Evolutionary conservation across 2,888 invertebrate species (phyloP).

Genomic region (Tipula helvola): DNA sequence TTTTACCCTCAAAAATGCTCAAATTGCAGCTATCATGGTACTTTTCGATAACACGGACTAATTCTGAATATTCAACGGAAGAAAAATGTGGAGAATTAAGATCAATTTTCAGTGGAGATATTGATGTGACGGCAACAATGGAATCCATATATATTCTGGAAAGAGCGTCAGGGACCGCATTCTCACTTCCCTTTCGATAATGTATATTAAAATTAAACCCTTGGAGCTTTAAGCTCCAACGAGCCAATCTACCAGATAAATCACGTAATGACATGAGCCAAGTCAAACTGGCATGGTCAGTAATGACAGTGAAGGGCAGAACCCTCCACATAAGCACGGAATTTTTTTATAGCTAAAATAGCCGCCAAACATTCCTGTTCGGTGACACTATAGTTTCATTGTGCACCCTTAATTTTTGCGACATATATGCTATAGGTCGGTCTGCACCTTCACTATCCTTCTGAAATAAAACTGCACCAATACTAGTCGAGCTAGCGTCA

Average conservation of each 20-base stretch:
- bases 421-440: not conserved
- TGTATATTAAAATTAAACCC: not conserved
- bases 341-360: not conserved
- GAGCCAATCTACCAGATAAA: not conserved
- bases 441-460: not conserved
- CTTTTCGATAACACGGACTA: not conserved
- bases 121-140: not conserved
- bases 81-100: not conserved
- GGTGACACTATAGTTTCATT: not conserved
- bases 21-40: too few relatives aligned
- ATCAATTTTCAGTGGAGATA: not conserved
- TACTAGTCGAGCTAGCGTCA: not conserved
- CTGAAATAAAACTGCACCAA: not conserved
- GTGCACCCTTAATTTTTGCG: not conserved
- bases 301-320: not conserved
- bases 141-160: not conserved
- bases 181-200: not conserved
- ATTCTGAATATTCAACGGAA: not conserved
- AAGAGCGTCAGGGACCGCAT: not conserved
- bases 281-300: not conserved
- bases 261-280: not conserved
- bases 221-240: not conserved
- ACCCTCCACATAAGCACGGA: not conserved
- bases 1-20: too few relatives aligned
- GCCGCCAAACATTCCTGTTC: not conserved